Evolutionary conservation across 1,140 invertebrate species (phyloP), one percentile per base, ranked within the genome.

Genomic region (Metaphire vulgaris): DNA sequence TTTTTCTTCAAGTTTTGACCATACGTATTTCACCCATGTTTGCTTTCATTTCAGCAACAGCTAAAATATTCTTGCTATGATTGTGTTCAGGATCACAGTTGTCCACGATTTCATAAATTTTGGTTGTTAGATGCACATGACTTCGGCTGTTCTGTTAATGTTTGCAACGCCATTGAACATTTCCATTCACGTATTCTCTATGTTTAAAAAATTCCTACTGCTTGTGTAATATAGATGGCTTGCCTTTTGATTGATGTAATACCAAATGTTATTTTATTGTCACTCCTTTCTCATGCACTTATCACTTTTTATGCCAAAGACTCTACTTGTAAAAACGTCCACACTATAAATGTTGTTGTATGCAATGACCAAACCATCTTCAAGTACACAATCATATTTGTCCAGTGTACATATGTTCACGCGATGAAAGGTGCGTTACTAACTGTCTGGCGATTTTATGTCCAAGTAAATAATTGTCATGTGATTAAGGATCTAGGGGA

Each of bases 31-130:
- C 30, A 31, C 30, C 67, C 67, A 69, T 69, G 6, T 14, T 69
- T 31, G 2, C n/a, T 26, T 69, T 69, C 67, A 69, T 69, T 69
- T 69, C 2, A 31, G 6, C 67, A 12, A 69, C n/a, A 69, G 67
- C 67, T 6, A 28, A 14, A 26, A 28, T 69, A 69, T 69, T 69
- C 6, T 26, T 26, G 6, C 28, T 2, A 69, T 69, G 67, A 26
- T 2, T 69, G 28, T 69, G 67, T 28, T 69, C 67, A 6, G 2
- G 67, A 28, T 69, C n/a, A 12, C 26, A 6, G n/a, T 69, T 26
- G 30, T 26, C 28, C 6, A 69, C 67, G 30, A 69, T 69, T 28
- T 26, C 6, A 28, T 26, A 2, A 26, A 6, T 26, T 69, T 6
- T 14, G 2, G 67, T 69, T 31, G 2, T 31, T 14, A 69, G 26